Evolutionary conservation across 2,113 vertebrate species (phyloP).

Genomic region (Choloepus hoffmanni): DNA sequence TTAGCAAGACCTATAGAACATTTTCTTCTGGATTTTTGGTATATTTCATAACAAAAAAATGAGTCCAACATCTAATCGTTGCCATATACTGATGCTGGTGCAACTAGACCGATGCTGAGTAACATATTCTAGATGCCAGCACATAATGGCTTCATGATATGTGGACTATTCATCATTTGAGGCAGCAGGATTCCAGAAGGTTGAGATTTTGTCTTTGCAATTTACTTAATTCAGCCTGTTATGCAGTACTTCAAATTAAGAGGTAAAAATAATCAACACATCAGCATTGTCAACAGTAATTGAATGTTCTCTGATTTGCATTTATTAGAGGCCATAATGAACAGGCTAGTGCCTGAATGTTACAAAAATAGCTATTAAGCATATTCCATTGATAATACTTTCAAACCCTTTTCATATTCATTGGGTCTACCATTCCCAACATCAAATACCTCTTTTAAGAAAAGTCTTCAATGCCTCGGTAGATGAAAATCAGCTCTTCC

Average conservation of each 20-base stretch:
- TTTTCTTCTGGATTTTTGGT: not conserved
- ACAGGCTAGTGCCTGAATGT: not conserved
- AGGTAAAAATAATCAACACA: not conserved
- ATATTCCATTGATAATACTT: not conserved
- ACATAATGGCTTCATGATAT: not conserved
- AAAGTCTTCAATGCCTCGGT: not conserved
- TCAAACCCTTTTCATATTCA: not conserved
- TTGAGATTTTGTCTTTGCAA: not conserved
- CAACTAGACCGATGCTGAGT: not conserved
- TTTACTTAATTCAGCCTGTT: not conserved
- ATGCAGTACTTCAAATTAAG: not conserved
- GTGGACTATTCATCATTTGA: not conserved
- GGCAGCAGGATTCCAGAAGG: not conserved
- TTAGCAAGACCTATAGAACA: not conserved
- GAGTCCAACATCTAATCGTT: not conserved
- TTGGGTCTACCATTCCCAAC: not conserved
- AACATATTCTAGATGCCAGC: not conserved
- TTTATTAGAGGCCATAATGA: not conserved
- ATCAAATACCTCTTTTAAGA: not conserved
- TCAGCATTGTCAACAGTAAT: not conserved
- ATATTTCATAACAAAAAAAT: conserved; percentile 7
- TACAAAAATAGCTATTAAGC: not conserved
- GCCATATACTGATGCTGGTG: not conserved
- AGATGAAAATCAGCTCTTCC: not conserved
- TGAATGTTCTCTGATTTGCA: not conserved